Evolutionary conservation across 2,888 invertebrate species (phyloP).

Genomic region (Conus canariensis): DNA sequence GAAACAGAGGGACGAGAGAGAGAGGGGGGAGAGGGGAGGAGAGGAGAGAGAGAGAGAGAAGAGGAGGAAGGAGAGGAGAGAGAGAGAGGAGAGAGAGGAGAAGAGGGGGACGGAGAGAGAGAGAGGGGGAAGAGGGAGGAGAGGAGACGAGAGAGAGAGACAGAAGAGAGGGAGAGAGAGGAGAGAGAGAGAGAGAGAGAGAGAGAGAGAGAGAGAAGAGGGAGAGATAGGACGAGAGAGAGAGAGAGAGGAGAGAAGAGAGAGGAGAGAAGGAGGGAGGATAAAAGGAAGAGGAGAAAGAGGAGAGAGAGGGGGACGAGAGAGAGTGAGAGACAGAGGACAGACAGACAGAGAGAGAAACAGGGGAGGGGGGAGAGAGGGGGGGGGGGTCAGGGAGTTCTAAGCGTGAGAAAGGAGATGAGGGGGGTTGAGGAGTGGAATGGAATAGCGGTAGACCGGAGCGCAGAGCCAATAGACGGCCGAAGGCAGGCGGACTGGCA

Average conservation of each 20-base stretch:
- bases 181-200: conserved; percentile 23
- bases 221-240: not conserved
- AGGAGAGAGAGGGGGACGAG: not conserved
- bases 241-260: not conserved
- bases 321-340: not conserved
- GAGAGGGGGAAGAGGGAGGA: not conserved
- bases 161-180: not conserved
- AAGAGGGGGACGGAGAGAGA: not conserved
- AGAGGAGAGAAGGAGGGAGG: not conserved
- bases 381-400: not conserved
- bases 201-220: not conserved
- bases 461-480: no score
- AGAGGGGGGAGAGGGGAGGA: not conserved
- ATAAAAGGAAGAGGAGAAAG: not conserved
- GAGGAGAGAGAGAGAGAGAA: not conserved
- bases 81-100: not conserved
- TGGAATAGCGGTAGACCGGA: no score
- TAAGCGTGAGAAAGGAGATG: no score
- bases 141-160: not conserved
- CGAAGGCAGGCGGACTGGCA: no score
- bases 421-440: no score
- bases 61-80: not conserved
- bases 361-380: not conserved
- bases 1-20: not conserved
- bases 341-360: no score